Conservation (phyloP, 2,113 vertebrate species). For the Myiopsitta monachus region DNA sequence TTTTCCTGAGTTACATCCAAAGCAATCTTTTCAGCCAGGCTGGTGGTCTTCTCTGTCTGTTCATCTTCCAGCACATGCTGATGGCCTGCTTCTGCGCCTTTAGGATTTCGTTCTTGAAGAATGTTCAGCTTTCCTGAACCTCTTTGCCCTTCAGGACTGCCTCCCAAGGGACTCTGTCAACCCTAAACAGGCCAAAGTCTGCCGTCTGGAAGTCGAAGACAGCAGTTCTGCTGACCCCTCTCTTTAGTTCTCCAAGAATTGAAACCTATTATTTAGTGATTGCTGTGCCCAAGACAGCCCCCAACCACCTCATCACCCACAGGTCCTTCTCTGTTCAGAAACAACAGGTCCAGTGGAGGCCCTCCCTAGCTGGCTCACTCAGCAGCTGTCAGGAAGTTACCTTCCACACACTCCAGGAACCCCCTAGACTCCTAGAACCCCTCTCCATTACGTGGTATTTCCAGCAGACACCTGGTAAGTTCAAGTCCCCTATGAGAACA, state of each 20-base stretch:
- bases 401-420: not conserved
- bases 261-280: not conserved
- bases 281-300: rapidly evolving
- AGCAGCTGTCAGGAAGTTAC: not conserved
- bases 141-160: not conserved
- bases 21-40: not conserved
- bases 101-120: not conserved
- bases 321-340: not conserved
- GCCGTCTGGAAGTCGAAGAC: not conserved
- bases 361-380: not conserved
- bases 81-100: not conserved
- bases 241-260: not conserved
- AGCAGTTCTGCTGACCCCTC: not conserved
- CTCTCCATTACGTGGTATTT: too few relatives aligned
- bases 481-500: too few relatives aligned
- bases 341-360: not conserved
- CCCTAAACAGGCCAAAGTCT: not conserved
- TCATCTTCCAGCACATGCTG: rapidly evolving
- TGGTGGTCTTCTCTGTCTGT: not conserved
- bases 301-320: not conserved
- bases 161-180: not conserved
- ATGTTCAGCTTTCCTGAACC: not conserved
- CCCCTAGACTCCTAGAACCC: too few relatives aligned
- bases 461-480: too few relatives aligned
- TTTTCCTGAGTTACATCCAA: not conserved